Evolutionary conservation across 2,797 vertebrate genomes (phyloP).

Genomic region (Urocyon cinereoargenteus): DNA sequence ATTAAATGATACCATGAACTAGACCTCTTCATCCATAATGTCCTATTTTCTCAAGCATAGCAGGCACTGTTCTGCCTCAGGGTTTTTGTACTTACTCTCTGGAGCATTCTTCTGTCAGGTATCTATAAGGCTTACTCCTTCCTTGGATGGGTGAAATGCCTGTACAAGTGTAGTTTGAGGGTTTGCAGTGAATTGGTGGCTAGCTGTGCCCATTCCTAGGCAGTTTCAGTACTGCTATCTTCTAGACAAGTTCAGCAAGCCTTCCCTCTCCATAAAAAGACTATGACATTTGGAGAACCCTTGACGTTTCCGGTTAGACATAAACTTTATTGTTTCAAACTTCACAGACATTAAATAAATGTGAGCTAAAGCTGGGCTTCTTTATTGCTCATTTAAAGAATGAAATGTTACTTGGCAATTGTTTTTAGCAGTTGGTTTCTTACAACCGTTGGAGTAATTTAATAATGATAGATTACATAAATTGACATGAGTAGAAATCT

Average conservation of each 20-base stretch:
- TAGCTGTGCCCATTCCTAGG: neutral
- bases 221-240: neutral
- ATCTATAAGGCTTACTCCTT: neutral
- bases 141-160: neutral
- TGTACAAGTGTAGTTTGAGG: neutral
- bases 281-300: neutral
- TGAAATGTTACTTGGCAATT: neutral
- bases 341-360: neutral
- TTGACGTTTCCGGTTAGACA: neutral
- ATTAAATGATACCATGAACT: neutral
- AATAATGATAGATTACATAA: neutral
- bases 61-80: neutral
- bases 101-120: neutral
- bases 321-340: slow-evolving; percentile 31
- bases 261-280: neutral
- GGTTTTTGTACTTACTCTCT: neutral
- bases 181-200: neutral
- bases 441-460: neutral
- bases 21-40: neutral
- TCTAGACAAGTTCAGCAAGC: neutral
- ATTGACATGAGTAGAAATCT: neutral
- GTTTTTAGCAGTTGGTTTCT: neutral
- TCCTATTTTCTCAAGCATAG: neutral
- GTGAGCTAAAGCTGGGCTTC: neutral
- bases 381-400: neutral